Base-by-base conservation (phyloP, 1,140 invertebrate genomes). In the Branchinecta lynchi region DNA sequence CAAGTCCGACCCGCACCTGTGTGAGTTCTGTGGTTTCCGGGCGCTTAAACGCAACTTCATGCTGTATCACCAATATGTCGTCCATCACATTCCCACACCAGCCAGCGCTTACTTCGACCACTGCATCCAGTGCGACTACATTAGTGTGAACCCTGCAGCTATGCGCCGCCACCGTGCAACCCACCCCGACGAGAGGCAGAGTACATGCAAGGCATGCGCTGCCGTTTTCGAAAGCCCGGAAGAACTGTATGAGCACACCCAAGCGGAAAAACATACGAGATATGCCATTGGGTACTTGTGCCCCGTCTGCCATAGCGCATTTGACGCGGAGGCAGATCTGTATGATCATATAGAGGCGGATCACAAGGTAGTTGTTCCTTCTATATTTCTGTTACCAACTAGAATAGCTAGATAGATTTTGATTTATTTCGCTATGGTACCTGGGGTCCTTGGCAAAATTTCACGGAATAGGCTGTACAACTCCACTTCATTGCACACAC, bases 21-120 rank as follows among this genome's bases (percentile, higher is more conserved):
- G 90, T 77, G 89, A 92, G 76, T 86, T 90, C 74, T 93, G 89
- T 78, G 90, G 90, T 0, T 84, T 87, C 72, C 86, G 86, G 73
- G 86, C 88, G 12, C 81, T 79, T 0, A 90, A 88, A 74, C 81
- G 88, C 67, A 88, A 89, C 73, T 83, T 89, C 68, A 78, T 91
- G 46, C 80, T 89, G 75, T 89, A 90, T 76, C 90, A 93, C 77
- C 78, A 89, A 75, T 89, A 88, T 71, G 87, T 85, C 6, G 89
- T 89, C 75, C 90, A 93, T 79, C 85, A 86, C 66, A 80, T 91
- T 7, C 81, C 82, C 71, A 88, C 88, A 9, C 87, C 87, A 1
- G 81, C 84, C 44, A 78, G 85, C 75, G 81, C 85, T 82, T 77
- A 82, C 75, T 81, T 92, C 84, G 89, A 79, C 0, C 88, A 89